A percentile compares a stretch with the other conserved stretches of the same genome.
Conservation (phyloP, 2,888 invertebrate species). For the Cyclophora punctaria region DNA sequence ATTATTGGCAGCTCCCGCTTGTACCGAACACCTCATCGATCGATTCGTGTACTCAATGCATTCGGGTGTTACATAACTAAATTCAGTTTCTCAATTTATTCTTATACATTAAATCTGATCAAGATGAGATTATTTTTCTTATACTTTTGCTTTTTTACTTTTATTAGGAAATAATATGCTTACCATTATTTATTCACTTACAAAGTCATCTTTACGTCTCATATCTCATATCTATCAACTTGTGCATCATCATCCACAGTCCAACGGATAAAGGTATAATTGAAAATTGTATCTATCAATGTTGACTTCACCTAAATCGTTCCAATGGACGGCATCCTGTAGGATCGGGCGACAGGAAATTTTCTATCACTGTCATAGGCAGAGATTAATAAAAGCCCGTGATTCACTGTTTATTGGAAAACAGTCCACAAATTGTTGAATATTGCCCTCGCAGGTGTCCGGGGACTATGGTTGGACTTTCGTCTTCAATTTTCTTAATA, state of each 20-base stretch:
- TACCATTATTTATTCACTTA: too few species aligned
- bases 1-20: slow-evolving; percentile 29
- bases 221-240: too few species aligned
- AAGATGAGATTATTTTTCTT: too few species aligned
- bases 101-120: too few species aligned
- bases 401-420: slow-evolving; percentile 4
- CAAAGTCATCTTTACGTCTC: too few species aligned
- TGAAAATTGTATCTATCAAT: not conserved
- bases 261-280: too few species aligned
- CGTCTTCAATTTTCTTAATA: slow-evolving; percentile 40
- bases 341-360: slow-evolving; percentile 10
- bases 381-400: slow-evolving; percentile 11
- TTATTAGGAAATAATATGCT: too few species aligned
- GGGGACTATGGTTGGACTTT: slow-evolving; percentile 8
- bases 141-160: too few species aligned
- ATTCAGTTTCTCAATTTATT: too few species aligned
- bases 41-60: slow-evolving; percentile 16
- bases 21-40: slow-evolving; percentile 5
- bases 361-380: slow-evolving; percentile 16
- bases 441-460: slow-evolving; percentile 11
- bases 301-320: not conserved
- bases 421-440: slow-evolving; percentile 8
- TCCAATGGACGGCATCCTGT: slow-evolving; percentile 2
- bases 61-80: not conserved
- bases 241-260: too few species aligned